Conservation (phyloP, 2,888 invertebrate genomes). For the Noctua fimbriata region DNA sequence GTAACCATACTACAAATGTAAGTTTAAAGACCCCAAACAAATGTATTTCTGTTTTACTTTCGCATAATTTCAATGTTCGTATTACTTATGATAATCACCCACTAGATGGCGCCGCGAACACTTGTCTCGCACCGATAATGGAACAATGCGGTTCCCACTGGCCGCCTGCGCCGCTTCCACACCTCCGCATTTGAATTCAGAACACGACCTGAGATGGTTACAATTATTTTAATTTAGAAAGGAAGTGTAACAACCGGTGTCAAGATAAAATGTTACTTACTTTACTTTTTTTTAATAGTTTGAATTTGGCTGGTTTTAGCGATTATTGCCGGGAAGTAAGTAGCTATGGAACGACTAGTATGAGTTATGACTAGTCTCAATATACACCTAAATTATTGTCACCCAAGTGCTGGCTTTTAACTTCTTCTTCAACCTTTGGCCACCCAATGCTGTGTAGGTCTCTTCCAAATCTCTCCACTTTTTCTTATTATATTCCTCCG, state of each 20-base stretch:
- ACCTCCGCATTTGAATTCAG: constrained; percentile 80
- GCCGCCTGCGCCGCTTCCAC: constrained; percentile 71
- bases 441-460: too few relatives aligned
- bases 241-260: constrained; percentile 47
- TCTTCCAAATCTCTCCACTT: too few relatives aligned
- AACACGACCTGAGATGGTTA: constrained; percentile 77
- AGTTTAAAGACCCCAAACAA: constrained; percentile 14
- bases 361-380: not conserved
- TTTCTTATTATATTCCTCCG: too few relatives aligned
- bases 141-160: constrained; percentile 74
- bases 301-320: not conserved
- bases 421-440: too few relatives aligned
- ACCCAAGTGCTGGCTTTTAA: not conserved
- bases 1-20: not conserved
- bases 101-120: constrained; percentile 77
- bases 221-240: constrained; percentile 72
- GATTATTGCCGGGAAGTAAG: not conserved
- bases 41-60: constrained; percentile 50
- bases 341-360: not conserved
- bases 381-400: not conserved
- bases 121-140: constrained; percentile 68
- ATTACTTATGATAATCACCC: constrained; percentile 68
- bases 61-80: constrained; percentile 57
- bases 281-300: constrained; percentile 1
- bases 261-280: constrained; percentile 20